Evolutionary conservation across 2,888 invertebrate genomes (phyloP).

Genomic region (Ormyrus nitidulus): DNA sequence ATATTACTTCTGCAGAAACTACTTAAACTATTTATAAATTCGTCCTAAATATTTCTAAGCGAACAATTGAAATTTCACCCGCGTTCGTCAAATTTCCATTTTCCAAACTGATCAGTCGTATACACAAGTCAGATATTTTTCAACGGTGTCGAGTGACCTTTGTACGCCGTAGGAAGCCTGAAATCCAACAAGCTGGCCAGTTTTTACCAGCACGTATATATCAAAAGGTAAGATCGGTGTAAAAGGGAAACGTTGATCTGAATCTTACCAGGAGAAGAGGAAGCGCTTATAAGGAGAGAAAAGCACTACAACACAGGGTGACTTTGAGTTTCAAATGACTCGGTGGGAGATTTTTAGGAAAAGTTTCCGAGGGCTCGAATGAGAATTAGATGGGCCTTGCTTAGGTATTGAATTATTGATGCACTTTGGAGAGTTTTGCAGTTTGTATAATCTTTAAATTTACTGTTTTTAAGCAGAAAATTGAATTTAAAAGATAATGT

Average conservation of each 20-base stretch:
- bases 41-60: too few relatives aligned
- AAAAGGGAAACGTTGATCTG: conserved; percentile 14
- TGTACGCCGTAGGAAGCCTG: too few relatives aligned
- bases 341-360: conserved; percentile 41
- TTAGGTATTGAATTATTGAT: conserved; percentile 27
- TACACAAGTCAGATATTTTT: too few relatives aligned
- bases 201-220: background rate
- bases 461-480: background rate
- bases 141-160: too few relatives aligned
- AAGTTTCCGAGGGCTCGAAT: conserved; percentile 28
- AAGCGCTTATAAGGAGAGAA: background rate
- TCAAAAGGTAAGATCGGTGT: conserved; percentile 20
- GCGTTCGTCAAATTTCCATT: too few relatives aligned
- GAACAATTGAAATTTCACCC: too few relatives aligned
- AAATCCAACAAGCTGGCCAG: conserved; percentile 5
- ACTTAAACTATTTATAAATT: too few relatives aligned
- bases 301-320: conserved; percentile 43
- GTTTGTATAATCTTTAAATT: conserved; percentile 18
- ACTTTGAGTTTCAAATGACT: conserved; percentile 37
- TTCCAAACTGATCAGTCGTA: too few relatives aligned
- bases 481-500: too few relatives aligned
- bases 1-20: too few relatives aligned
- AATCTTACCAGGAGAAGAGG: conserved; percentile 29
- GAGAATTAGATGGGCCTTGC: conserved; percentile 30
- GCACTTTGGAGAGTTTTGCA: background rate